Evolutionary conservation across 1,140 invertebrate species (phyloP).

Genomic region (Drosophila triauraria): DNA sequence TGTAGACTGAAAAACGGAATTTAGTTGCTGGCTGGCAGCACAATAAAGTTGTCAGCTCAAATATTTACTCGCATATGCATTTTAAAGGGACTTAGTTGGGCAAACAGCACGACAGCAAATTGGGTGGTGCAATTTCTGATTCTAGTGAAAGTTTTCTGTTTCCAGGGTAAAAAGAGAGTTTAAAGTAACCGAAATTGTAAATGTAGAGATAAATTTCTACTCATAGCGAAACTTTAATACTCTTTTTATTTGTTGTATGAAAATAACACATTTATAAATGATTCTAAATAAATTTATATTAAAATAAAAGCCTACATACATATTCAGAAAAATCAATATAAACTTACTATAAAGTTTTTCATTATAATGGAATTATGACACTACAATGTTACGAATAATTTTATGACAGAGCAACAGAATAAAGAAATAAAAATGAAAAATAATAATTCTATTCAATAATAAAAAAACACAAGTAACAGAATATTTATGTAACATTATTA

Average conservation of each 20-base stretch:
- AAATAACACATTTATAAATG: neutral
- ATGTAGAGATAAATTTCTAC: neutral
- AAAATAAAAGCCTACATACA: neutral
- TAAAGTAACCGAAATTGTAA: neutral
- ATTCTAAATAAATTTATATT: neutral
- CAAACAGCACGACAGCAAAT: slow-evolving; percentile 37
- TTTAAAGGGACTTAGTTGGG: slow-evolving; percentile 8
- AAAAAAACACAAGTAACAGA: too few relatives aligned
- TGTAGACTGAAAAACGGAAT: slow-evolving; percentile 3
- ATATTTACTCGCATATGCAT: slow-evolving; percentile 25
- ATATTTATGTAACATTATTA: too few relatives aligned
- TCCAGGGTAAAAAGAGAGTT: neutral
- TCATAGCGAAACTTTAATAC: neutral
- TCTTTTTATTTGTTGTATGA: neutral
- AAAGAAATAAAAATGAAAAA: too few relatives aligned
- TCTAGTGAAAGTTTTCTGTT: slow-evolving; percentile 22
- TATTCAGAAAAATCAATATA: neutral
- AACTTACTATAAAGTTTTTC: too few relatives aligned
- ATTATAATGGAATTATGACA: too few relatives aligned
- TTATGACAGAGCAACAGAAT: too few relatives aligned
- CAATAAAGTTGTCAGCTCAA: slow-evolving; percentile 26
- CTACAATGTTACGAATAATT: too few relatives aligned
- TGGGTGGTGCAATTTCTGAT: slow-evolving; percentile 45
- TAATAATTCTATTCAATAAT: too few relatives aligned
- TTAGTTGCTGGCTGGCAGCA: slow-evolving; percentile 6